Conservation (phyloP, 2,113 vertebrate genomes). For the Chaetura pelagica region DNA sequence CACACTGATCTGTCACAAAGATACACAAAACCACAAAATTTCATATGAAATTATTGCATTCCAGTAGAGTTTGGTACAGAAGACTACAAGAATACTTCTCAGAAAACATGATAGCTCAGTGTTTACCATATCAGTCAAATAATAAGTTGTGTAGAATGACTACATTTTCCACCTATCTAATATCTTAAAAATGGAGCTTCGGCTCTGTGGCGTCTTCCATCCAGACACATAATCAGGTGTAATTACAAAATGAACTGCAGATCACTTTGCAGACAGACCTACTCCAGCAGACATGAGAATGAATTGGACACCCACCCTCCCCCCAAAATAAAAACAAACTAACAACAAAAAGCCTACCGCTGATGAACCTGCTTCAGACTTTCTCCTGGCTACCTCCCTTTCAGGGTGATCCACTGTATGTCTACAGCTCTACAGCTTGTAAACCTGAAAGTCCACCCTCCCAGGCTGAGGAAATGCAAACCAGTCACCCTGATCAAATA, state of each 20-base stretch:
- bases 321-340: too few species aligned
- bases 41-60: background rate
- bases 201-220: background rate
- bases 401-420: background rate
- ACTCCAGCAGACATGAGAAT: background rate
- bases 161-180: background rate
- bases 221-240: background rate
- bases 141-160: background rate
- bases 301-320: background rate
- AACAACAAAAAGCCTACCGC: background rate
- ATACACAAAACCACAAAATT: background rate
- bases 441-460: background rate
- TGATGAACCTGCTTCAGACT: background rate
- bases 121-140: background rate
- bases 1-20: fast-evolving
- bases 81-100: background rate
- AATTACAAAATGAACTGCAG: background rate
- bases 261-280: background rate
- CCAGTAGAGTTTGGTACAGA: background rate
- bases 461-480: background rate
- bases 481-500: fast-evolving
- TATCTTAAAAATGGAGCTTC: background rate
- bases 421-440: background rate
- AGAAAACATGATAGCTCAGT: background rate
- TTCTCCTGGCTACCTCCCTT: background rate